phyloP scores from a whole-genome alignment of 1,140 invertebrate species.

The Eriocheir sinensis region DNA sequence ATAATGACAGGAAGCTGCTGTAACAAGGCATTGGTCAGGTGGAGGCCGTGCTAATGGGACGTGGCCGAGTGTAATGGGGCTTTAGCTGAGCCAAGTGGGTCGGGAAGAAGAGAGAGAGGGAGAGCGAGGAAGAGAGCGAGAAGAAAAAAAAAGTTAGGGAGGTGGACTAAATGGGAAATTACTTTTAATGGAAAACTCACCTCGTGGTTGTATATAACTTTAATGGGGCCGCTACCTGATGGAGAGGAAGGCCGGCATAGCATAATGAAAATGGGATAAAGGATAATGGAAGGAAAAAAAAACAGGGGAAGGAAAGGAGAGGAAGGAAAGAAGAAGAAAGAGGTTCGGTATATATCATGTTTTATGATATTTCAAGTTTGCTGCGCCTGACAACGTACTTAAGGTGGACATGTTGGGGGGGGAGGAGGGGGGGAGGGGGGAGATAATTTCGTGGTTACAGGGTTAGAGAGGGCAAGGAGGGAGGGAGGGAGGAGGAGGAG shows the following conservation, averaged over 20 bases:
- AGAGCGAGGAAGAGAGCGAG: too few relatives aligned
- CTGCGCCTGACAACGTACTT: not conserved
- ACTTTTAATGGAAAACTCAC: constrained; percentile 15
- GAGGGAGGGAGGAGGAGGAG: not conserved
- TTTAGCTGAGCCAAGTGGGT: too few relatives aligned
- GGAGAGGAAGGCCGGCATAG: too few relatives aligned
- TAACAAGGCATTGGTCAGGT: not conserved
- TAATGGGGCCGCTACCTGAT: not conserved
- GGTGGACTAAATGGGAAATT: constrained; percentile 1
- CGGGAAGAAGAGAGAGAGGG: too few relatives aligned
- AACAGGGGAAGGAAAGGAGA: too few relatives aligned
- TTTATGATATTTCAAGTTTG: not conserved
- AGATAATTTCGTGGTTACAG: not conserved
- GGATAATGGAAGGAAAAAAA: too few relatives aligned
- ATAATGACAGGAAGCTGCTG: constrained; percentile 11
- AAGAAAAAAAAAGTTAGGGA: not conserved
- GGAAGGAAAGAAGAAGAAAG: not conserved
- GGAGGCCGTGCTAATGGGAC: not conserved
- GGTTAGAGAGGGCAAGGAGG: not conserved
- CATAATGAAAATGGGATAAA: constrained; percentile 26
- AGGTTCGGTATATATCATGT: not conserved
- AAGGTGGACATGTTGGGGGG: not conserved
- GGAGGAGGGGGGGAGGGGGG: not conserved
- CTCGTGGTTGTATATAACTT: not conserved
- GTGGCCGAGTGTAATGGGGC: not conserved